phyloP scores from a whole-genome alignment of 2,888 invertebrate species.

The Chymomyza procnemis region DNA sequence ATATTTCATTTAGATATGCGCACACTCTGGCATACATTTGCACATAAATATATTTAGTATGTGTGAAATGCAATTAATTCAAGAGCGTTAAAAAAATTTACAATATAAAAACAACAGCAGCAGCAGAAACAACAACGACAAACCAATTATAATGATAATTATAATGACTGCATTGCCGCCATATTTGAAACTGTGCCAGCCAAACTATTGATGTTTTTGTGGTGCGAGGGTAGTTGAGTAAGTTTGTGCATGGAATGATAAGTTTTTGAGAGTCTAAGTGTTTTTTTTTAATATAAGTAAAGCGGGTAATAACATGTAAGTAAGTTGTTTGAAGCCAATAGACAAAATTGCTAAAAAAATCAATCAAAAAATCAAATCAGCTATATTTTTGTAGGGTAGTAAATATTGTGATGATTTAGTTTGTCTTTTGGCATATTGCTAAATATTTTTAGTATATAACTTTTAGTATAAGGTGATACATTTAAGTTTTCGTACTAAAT shows the following conservation, averaged over 20 bases:
- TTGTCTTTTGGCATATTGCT: too few species aligned
- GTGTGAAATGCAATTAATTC: constrained; percentile 58
- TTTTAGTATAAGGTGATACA: too few species aligned
- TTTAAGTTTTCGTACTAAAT: too few species aligned
- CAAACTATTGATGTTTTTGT: constrained; percentile 28
- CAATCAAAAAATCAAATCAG: too few species aligned
- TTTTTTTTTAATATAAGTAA: too few species aligned
- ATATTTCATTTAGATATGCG: neutral
- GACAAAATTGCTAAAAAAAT: too few species aligned
- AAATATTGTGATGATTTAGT: too few species aligned
- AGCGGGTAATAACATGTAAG: too few species aligned
- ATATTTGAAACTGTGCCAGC: constrained; percentile 62
- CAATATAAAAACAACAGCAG: constrained; percentile 21
- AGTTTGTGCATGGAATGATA: neutral
- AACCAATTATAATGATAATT: constrained; percentile 42
- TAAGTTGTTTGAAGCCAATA: too few species aligned
- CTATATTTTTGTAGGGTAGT: too few species aligned
- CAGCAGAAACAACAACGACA: constrained; percentile 20
- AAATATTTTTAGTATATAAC: too few species aligned
- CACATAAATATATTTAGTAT: constrained; percentile 27
- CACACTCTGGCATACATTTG: neutral
- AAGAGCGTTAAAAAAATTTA: constrained; percentile 37
- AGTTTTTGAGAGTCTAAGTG: too few species aligned
- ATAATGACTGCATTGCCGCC: constrained; percentile 38
- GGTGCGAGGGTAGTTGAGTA: neutral